Evolutionary conservation across 2,888 invertebrate species (phyloP), one percentile per base, ranked within the genome.

Genomic region (Congeria kusceri): DNA sequence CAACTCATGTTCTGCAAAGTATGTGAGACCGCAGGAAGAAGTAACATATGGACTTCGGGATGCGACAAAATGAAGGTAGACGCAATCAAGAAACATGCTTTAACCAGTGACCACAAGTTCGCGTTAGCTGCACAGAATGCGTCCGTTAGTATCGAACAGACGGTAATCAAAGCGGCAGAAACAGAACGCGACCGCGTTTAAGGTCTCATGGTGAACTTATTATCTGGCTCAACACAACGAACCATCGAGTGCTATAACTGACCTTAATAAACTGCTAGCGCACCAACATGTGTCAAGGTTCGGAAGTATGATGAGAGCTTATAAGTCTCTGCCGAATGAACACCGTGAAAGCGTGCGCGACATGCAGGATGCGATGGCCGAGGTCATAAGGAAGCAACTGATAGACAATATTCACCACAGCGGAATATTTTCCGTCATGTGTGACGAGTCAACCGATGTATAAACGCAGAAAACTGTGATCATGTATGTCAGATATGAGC

Each of bases 391-490:
- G 15, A 32, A 70, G 29, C 49, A 70, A 23, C 20, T 70, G 3
- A 23, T 49, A 29, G 25, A 62, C 1, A 62, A 62, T 23, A 65
- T 53, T 53, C 32, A 32, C 11, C 20, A 49, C 49, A 53, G 29
- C 3, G 53, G 13, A 9, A 29, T 49, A 4, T 70, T 20, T 53
- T 29, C 53, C 1, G 4, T 70, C 3, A 62, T 62, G 70, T 18
- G 23, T 18, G 70, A 70, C 23, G 70, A 70, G 23, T 70, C 70
- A 1, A 70, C 70, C 11, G 70, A 70, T 25, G 61, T 61, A 2
- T 53, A 49, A 2, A 49, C 49, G 13, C 61, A 70, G 29, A 70
- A 70, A 47, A 70, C 70, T 5, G 3, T 70, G 1, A 49, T 70
- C 32, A 5, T 70, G 32, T 70, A 62, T 62, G 70, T 62, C 4